Conservation (phyloP, 2,888 invertebrate genomes). For the Harpalus rubripes region DNA sequence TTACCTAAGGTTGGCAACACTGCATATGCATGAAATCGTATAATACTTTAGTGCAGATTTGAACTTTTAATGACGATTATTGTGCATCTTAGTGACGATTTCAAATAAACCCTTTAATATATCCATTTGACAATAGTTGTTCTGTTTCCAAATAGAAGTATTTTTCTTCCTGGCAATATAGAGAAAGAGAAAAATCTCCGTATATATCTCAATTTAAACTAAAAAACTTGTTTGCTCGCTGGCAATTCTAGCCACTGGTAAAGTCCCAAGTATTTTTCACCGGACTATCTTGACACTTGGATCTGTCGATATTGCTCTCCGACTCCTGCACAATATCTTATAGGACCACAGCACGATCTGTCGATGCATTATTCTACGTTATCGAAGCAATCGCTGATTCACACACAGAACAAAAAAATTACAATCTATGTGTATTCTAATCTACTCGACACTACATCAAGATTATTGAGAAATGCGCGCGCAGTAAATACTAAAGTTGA, state of each 20-base stretch:
- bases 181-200: background rate
- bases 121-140: background rate
- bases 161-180: background rate
- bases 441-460: constrained; percentile 49
- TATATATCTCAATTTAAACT: constrained; percentile 19
- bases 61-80: too few species aligned
- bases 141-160: background rate
- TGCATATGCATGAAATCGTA: too few species aligned
- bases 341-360: constrained; percentile 11
- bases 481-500: constrained; percentile 15
- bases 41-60: too few species aligned
- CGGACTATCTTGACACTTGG: constrained; percentile 19
- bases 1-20: too few species aligned
- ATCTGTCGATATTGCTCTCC: constrained; percentile 53
- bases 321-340: constrained; percentile 12
- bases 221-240: constrained; percentile 35
- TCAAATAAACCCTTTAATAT: too few species aligned
- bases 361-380: constrained; percentile 58
- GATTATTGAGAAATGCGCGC: constrained; percentile 35
- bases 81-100: too few species aligned
- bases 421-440: constrained; percentile 58
- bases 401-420: constrained; percentile 45
- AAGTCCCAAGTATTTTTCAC: constrained; percentile 53
- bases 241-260: constrained; percentile 34
- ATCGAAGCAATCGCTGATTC: constrained; percentile 55